Base-by-base conservation (phyloP, 2,888 invertebrate genomes). In the Apantesis nais region DNA sequence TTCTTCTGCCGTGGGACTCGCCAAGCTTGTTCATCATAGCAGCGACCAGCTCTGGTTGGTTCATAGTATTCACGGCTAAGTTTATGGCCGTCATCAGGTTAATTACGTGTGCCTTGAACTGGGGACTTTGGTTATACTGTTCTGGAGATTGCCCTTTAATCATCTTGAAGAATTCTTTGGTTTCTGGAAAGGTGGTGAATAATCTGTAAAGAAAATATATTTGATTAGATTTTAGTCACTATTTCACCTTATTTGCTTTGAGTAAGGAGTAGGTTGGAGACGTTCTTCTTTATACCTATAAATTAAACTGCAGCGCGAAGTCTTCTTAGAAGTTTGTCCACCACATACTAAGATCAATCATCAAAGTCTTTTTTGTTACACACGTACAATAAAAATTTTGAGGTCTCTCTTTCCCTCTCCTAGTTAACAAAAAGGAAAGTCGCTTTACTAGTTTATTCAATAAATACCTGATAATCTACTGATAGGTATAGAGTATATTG, bases 21-120 rank as follows among this genome's bases (percentile, higher is more conserved):
- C 95, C 95, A 0, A 95, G 75, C 74, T 94, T 95, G 74, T 86
- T 87, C 93, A 94, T 93, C 90, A 95, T 90, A 12, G 90, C 94
- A 0, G 88, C 89, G 0, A 94, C 94, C 2, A 95, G 78, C 70
- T 93, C 94, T 0, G 95, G 95, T 74, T 94, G 90, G 80, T 93
- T 85, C 19, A 95, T 86, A 81, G 91, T 92, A 67, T 72, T 85
- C 58, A 95, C 89, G 0, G 94, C 93, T 41, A 88, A 78, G 81
- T 93, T 92, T 12, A 95, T 76, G 19, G 95, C 80, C 2, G 90
- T 88, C 93, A 95, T 95, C 67, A 95, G 83, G 77, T 93, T 95
- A 71, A 95, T 91, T 37, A 94, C 93, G 83, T 95, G 95, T 0
- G 94, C 95, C 68, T 93, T 94, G 83, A 95, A 95, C 81, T 95